These are phyloP conservation scores for Nymphicus hollandicus DNA, from an alignment of 2,113 vertebrate species.

Conservation along the genomic window DNA sequence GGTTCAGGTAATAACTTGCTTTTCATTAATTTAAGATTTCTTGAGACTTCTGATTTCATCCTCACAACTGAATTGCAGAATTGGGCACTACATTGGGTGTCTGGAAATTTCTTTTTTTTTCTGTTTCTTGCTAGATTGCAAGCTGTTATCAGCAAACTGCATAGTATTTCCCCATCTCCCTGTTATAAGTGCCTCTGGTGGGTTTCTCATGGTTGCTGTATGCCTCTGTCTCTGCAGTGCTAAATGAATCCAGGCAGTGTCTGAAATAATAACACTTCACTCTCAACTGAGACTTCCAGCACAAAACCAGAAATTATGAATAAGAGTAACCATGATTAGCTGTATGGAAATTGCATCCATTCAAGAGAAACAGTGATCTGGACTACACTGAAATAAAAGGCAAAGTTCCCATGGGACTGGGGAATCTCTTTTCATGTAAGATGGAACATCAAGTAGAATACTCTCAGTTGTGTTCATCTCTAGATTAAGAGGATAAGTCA, in stretches of 20 bases:
- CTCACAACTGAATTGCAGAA: conserved; percentile 45
- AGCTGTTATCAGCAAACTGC: conserved; percentile 53
- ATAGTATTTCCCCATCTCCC: background rate
- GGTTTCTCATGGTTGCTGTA: conserved; percentile 3
- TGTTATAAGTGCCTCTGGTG: background rate
- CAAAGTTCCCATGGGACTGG: background rate
- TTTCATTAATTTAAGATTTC: conserved; percentile 57
- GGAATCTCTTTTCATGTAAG: background rate
- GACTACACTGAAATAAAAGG: background rate
- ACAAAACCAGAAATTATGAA: background rate
- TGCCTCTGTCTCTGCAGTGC: background rate
- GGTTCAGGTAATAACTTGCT: conserved; percentile 17
- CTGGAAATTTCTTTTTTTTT: background rate
- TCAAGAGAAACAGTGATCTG: background rate
- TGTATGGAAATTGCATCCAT: background rate
- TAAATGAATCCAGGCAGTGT: background rate
- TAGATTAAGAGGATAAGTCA: background rate
- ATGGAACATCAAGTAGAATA: background rate
- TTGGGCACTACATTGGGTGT: background rate
- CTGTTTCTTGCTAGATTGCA: conserved; percentile 19
- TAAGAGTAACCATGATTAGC: background rate
- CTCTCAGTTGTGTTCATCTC: background rate
- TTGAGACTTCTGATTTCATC: conserved; percentile 50
- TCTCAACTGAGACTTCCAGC: background rate
- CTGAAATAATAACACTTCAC: background rate